Evolutionary conservation across 1,140 invertebrate genomes (phyloP), one percentile per base, ranked within the genome.

Genomic region (Solen grandis): DNA sequence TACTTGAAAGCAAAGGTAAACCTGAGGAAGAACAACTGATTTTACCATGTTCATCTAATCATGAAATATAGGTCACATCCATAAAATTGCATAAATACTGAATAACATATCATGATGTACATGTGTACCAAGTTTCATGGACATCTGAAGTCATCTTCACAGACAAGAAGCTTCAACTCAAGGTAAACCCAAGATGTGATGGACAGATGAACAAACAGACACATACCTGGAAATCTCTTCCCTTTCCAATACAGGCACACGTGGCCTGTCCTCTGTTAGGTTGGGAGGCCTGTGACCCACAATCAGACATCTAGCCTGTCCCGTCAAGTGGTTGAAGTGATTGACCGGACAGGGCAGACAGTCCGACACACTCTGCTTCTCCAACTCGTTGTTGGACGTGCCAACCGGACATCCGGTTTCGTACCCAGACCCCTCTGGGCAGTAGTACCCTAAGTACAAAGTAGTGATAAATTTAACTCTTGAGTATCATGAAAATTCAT

Each of bases 161-260:
- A 59, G 27, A 2, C n/a, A n/a, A n/a, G n/a, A n/a, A n/a, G n/a
- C n/a, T n/a, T n/a, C n/a, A n/a, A n/a, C n/a, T n/a, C n/a, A n/a
- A n/a, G n/a, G n/a, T n/a, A n/a, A n/a, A n/a, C n/a, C n/a, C n/a
- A n/a, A n/a, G n/a, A n/a, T n/a, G n/a, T n/a, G n/a, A n/a, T n/a
- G n/a, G n/a, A n/a, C n/a, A n/a, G n/a, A n/a, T n/a, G n/a, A n/a
- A 41, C 1, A 62, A 27, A 25, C 29, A 8, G 22, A 35, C 60
- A n/a, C n/a, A 55, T 74, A 90, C 90, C 89, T 91, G 90, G 83
- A 90, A 91, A 66, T 90, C 89, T 54, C 89, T 63, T 0, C 90
- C 90, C 60, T 83, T 81, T 38, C 89, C 89, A 8, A 66, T 84
- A 82, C 90, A 91, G 16, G 57, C 25, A 83, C 90, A 91, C 14